phyloP scores from a whole-genome alignment of 2,113 vertebrate genomes.

The Eolophus roseicapilla region DNA sequence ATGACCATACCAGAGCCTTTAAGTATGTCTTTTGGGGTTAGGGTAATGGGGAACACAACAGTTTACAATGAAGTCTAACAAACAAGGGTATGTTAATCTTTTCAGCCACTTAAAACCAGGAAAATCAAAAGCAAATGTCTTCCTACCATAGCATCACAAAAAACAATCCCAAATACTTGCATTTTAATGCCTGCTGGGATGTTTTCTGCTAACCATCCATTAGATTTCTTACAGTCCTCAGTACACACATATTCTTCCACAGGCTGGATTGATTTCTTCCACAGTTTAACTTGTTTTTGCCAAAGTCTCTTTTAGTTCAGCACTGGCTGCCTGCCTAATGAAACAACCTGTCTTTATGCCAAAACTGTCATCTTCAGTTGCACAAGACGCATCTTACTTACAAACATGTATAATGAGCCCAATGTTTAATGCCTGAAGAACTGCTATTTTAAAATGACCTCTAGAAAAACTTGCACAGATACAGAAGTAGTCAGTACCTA shows the following conservation, averaged over 20 bases:
- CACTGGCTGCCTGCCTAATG: slow-evolving; percentile 47
- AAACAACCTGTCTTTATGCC: slow-evolving; percentile 34
- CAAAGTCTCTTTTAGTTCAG: slow-evolving; percentile 49
- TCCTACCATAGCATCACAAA: slow-evolving; percentile 24
- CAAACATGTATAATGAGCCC: neutral
- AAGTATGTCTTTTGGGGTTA: neutral
- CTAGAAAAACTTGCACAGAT: neutral
- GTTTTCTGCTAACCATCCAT: slow-evolving; percentile 16
- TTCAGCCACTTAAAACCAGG: slow-evolving; percentile 26
- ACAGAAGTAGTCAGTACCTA: neutral
- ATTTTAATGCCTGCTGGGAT: slow-evolving; percentile 12
- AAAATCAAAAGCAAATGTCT: slow-evolving; percentile 67
- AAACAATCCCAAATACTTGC: slow-evolving; percentile 1
- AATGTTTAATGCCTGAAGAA: neutral
- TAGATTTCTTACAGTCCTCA: neutral
- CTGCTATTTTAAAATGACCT: neutral
- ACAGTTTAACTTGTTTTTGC: slow-evolving; percentile 58
- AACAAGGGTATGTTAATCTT: slow-evolving; percentile 34
- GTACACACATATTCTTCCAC: neutral
- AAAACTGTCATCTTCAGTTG: slow-evolving; percentile 45
- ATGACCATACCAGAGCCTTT: neutral
- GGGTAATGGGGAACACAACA: neutral
- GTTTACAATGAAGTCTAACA: slow-evolving; percentile 10
- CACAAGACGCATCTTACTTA: slow-evolving; percentile 17
- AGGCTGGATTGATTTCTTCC: slow-evolving; percentile 31